Conservation (phyloP, 2,888 invertebrate genomes). For the Macrosoma leucophasiata region DNA sequence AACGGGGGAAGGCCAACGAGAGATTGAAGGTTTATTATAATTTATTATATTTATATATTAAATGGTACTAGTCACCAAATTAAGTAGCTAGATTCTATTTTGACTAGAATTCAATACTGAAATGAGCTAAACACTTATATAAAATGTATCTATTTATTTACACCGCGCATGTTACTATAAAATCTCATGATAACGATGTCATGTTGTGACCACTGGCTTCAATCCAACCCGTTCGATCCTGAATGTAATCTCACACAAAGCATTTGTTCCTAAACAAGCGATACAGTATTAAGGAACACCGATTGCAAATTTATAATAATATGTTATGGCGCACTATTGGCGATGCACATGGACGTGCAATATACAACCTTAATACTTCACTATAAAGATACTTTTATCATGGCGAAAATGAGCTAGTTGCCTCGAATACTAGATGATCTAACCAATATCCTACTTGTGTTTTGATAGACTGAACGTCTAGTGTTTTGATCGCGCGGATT, state of each 20-base stretch:
- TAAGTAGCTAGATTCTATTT: no score
- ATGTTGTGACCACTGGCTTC: conserved; percentile 23
- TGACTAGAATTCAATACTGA: no score
- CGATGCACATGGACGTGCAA: no score
- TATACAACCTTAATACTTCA: no score
- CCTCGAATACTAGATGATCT: conserved; percentile 38
- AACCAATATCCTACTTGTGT: conserved; percentile 52
- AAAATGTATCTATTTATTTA: no score
- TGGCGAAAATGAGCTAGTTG: conserved; percentile 20
- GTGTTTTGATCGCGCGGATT: conserved; percentile 58
- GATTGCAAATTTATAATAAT: conserved; percentile 47
- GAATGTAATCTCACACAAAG: conserved; percentile 36
- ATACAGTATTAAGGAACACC: conserved; percentile 43
- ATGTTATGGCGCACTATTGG: conserved; percentile 39
- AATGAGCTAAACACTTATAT: no score
- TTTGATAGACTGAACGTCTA: conserved; percentile 53
- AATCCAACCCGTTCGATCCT: conserved; percentile 12
- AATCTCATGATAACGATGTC: conserved; percentile 27
- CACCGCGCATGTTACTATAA: no score
- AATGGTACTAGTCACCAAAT: no score
- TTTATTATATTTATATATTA: no score
- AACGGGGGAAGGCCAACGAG: no score
- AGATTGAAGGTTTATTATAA: no score
- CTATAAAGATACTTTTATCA: no score
- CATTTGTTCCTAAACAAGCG: conserved; percentile 50